Conservation (phyloP, 2,113 vertebrate genomes). For the Macquaria ambigua region DNA sequence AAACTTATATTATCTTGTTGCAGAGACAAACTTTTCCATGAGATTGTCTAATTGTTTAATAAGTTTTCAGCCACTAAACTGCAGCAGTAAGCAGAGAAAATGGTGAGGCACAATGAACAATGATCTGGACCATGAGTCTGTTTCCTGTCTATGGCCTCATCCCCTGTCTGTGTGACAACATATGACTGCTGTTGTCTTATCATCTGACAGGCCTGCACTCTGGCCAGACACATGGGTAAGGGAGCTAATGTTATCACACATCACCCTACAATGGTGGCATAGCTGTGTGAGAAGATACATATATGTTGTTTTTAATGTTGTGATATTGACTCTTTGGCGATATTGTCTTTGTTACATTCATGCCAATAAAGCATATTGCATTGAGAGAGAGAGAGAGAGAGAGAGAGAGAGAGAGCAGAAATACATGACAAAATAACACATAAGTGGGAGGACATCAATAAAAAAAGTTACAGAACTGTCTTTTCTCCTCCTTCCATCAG, state of each 20-base stretch:
- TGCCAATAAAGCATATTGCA: no score
- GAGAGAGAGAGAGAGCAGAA: background rate
- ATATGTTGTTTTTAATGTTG: constrained; percentile 8
- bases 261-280: constrained; percentile 26
- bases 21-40: constrained; percentile 44
- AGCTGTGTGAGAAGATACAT: constrained; percentile 29
- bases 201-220: constrained; percentile 71
- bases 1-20: constrained; percentile 1
- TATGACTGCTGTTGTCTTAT: constrained; percentile 78
- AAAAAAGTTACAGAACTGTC: background rate
- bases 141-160: constrained; percentile 67
- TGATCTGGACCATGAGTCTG: constrained; percentile 68
- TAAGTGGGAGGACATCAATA: background rate
- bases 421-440: background rate
- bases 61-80: constrained; percentile 56
- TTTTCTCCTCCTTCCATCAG: background rate
- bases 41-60: constrained; percentile 46
- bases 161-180: constrained; percentile 61
- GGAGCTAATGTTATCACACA: constrained; percentile 41
- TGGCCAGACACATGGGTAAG: constrained; percentile 53
- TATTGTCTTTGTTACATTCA: no score
- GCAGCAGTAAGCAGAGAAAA: constrained; percentile 69
- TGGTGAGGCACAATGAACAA: constrained; percentile 72
- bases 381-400: no score
- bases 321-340: background rate